Evolutionary conservation across 1,140 invertebrate species (phyloP).

Genomic region (Drosophila bocqueti): DNA sequence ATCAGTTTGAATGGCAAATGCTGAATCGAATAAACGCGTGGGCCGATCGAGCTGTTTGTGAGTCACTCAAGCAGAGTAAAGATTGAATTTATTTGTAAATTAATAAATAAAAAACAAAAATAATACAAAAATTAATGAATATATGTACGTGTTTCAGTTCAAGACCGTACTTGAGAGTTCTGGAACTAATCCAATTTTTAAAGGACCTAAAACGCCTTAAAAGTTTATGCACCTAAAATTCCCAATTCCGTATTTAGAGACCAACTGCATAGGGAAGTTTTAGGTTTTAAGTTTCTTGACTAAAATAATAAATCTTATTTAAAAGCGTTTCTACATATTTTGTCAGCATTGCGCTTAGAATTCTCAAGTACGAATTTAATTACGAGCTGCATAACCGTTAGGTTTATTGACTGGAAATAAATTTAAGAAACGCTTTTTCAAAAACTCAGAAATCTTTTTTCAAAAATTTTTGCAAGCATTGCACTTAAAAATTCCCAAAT

Average conservation of each 20-base stretch:
- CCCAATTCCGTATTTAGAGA: not conserved
- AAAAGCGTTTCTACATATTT: not conserved
- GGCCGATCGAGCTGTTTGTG: constrained; percentile 7
- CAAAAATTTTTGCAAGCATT: not conserved
- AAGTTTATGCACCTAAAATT: not conserved
- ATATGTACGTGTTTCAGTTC: too few species aligned
- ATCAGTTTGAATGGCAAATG: constrained; percentile 45
- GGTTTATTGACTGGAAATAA: not conserved
- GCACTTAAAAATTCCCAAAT: not conserved
- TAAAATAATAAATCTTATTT: too few species aligned
- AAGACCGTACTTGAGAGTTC: not conserved
- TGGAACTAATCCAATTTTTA: not conserved
- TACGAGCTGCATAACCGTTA: not conserved
- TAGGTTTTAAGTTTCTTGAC: too few species aligned
- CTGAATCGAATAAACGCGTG: constrained; percentile 13
- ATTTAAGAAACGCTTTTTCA: not conserved
- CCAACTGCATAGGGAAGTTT: not conserved
- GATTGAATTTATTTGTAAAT: not conserved
- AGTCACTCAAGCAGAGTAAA: not conserved
- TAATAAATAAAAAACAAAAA: not conserved
- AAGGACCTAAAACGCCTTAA: too few species aligned
- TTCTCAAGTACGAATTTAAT: not conserved
- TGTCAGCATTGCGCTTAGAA: not conserved
- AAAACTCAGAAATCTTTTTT: not conserved
- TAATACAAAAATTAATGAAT: not conserved